Conservation (phyloP, 2,888 invertebrate species). For the Cataglyphis cursor region DNA sequence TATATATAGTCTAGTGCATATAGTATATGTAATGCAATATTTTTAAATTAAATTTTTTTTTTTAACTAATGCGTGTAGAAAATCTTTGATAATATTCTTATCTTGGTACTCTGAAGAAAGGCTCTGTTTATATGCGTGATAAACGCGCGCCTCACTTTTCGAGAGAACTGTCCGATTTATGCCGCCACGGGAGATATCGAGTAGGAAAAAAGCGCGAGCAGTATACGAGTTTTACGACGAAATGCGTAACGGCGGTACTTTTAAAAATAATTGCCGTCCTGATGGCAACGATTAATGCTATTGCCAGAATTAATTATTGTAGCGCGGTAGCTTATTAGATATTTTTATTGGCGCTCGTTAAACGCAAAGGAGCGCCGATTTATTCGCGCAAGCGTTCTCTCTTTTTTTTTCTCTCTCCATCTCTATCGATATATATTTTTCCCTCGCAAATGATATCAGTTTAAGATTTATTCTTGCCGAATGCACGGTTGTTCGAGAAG, state of each 20-base stretch:
- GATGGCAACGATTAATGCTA: slow-evolving; percentile 60
- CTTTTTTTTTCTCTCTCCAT: background rate
- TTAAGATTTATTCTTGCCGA: slow-evolving; percentile 62
- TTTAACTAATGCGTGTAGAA: background rate
- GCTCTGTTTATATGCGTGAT: slow-evolving; percentile 5
- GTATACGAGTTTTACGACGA: slow-evolving; percentile 60
- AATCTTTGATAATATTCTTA: slow-evolving; percentile 16
- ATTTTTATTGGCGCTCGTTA: slow-evolving; percentile 69
- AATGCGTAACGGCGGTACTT: slow-evolving; percentile 51
- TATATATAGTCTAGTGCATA: background rate
- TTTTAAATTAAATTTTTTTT: slow-evolving; percentile 1
- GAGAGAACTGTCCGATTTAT: slow-evolving; percentile 22
- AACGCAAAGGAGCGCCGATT: slow-evolving; percentile 30
- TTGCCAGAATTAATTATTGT: slow-evolving; percentile 67
- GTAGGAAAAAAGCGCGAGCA: slow-evolving; percentile 22
- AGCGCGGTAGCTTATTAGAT: slow-evolving; percentile 65
- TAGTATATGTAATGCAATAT: background rate
- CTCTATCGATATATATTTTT: slow-evolving; percentile 39
- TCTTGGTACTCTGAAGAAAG: background rate
- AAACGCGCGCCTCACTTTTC: slow-evolving; percentile 14
- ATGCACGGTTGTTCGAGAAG: slow-evolving; percentile 56
- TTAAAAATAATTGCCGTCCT: slow-evolving; percentile 56
- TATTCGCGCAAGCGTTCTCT: background rate
- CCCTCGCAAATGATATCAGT: slow-evolving; percentile 65
- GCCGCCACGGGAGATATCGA: slow-evolving; percentile 8